Conservation (phyloP, 2,888 invertebrate species). For the Eupithecia centaureata region DNA sequence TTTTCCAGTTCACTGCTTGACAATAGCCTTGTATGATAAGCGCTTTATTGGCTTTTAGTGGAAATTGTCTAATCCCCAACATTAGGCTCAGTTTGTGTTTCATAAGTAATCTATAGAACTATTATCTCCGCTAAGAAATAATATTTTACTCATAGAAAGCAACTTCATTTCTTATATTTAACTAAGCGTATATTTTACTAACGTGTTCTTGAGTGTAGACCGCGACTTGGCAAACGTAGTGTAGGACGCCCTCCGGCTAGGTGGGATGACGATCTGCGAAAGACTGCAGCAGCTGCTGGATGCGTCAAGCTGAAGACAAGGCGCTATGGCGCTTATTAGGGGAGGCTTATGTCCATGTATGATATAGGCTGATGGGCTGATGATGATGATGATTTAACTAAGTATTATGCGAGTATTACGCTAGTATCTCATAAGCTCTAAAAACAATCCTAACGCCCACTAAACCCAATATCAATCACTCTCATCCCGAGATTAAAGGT, state of each 20-base stretch:
- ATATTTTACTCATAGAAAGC: neutral
- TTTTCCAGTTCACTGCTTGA: neutral
- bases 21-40: neutral
- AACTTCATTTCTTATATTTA: neutral
- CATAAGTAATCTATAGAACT: neutral
- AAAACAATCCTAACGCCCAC: neutral
- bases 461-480: conserved; percentile 14
- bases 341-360: no score
- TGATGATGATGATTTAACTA: neutral
- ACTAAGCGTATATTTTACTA: no score
- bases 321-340: no score
- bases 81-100: neutral
- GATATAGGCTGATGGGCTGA: no score
- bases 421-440: neutral
- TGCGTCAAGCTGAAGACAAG: no score
- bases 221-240: no score
- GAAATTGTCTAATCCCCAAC: neutral
- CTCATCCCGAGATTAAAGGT: conserved; percentile 10
- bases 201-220: no score
- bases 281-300: no score
- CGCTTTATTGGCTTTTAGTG: neutral
- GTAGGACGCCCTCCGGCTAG: no score
- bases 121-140: neutral
- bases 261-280: no score
- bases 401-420: neutral